Evolutionary conservation across 2,113 vertebrate genomes (phyloP).

Genomic region (Eurypyga helias): DNA sequence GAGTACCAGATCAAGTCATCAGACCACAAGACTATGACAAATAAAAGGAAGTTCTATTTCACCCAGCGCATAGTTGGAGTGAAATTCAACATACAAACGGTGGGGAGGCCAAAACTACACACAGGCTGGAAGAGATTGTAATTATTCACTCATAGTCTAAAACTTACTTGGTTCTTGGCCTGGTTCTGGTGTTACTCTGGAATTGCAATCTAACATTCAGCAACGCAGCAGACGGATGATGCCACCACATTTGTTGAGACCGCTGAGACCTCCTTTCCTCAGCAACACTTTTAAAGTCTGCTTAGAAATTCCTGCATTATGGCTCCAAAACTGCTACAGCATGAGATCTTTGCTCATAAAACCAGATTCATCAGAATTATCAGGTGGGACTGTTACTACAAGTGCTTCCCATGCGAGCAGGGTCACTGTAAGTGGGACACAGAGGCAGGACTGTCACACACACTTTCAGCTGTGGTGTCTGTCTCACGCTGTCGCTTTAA

Average conservation of each 20-base stretch:
- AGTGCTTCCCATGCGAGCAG: not conserved
- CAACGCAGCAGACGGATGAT: not conserved
- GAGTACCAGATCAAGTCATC: not conserved
- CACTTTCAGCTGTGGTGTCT: not conserved
- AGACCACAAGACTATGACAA: not conserved
- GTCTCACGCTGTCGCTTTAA: not conserved
- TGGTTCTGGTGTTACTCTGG: not conserved
- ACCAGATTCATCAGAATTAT: not conserved
- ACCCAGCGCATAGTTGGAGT: not conserved
- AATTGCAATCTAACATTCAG: not conserved
- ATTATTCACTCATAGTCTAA: not conserved
- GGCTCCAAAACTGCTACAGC: not conserved
- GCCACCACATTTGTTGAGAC: not conserved
- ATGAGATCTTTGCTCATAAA: not conserved
- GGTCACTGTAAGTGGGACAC: not conserved
- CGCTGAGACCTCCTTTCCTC: not conserved
- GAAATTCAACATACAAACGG: not conserved
- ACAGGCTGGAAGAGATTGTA: not conserved
- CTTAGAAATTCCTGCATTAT: not conserved
- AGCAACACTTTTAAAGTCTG: not conserved
- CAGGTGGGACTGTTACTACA: not conserved
- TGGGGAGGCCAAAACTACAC: not conserved
- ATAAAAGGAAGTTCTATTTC: not conserved
- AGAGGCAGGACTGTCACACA: not conserved
- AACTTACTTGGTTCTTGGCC: not conserved